A percentile compares a stretch with the other conserved stretches of the same genome.
Evolutionary conservation across 2,888 invertebrate genomes (phyloP).

Genomic region (Stegophylla sp.): DNA sequence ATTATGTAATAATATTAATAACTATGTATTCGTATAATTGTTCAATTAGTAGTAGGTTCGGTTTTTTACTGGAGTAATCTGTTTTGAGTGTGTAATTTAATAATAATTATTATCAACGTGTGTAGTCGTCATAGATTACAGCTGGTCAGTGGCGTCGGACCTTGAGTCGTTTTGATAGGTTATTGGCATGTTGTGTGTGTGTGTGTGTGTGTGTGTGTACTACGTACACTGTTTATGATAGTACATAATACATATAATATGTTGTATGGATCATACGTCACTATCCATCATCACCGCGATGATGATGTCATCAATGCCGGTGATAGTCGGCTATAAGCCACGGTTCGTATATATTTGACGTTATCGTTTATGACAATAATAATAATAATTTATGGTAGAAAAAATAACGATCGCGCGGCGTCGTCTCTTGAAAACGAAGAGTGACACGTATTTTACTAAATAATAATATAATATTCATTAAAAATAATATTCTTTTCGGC

Average conservation of each 20-base stretch:
- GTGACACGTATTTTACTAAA: too few species aligned
- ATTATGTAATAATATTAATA: constrained; percentile 4
- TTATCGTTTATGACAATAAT: constrained; percentile 8
- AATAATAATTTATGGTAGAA: not conserved
- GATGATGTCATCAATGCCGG: constrained; percentile 5
- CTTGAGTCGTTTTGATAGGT: constrained; percentile 30
- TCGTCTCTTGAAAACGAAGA: not conserved
- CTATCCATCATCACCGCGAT: not conserved
- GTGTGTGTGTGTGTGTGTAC: not conserved
- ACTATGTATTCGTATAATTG: not conserved
- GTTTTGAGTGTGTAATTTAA: constrained; percentile 18
- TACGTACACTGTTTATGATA: not conserved
- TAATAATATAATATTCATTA: too few species aligned
- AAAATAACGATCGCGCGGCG: constrained; percentile 1
- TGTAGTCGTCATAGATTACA: not conserved
- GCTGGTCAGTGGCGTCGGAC: not conserved
- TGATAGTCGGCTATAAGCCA: constrained; percentile 9
- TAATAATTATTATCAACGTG: too few species aligned
- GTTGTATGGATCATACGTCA: constrained; percentile 10
- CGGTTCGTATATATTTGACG: not conserved
- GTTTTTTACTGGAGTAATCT: not conserved
- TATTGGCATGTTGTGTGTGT: constrained; percentile 22
- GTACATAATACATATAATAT: not conserved
- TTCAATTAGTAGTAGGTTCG: not conserved
- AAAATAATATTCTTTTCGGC: too few species aligned